Conservation (phyloP, 1,140 invertebrate species). For the Neuroterus valhalla region DNA sequence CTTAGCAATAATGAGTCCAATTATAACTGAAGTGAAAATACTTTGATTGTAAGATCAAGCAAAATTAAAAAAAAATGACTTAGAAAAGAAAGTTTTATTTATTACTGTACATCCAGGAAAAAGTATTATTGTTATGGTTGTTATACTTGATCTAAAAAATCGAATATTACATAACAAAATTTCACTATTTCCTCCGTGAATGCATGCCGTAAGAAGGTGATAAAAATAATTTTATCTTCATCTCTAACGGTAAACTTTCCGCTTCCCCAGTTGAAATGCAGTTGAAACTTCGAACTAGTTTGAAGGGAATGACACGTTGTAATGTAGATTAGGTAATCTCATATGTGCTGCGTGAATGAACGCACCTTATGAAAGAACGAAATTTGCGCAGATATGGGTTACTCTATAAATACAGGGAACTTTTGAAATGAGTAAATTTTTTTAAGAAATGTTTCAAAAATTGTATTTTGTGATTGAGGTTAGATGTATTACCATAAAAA, state of each 20-base stretch:
- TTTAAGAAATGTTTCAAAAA: too few relatives aligned
- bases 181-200: background rate
- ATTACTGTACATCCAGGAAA: background rate
- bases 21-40: background rate
- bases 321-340: background rate
- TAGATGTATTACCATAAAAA: too few relatives aligned
- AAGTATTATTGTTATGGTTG: background rate
- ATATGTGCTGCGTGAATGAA: slow-evolving; percentile 11
- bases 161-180: background rate
- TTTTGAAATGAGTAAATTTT: too few relatives aligned
- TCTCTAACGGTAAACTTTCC: slow-evolving; percentile 53
- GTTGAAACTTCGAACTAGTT: slow-evolving; percentile 39
- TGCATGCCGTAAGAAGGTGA: slow-evolving; percentile 35
- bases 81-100: background rate
- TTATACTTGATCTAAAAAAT: background rate
- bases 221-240: slow-evolving; percentile 44
- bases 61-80: background rate
- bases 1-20: background rate
- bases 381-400: too few relatives aligned
- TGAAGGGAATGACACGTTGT: background rate
- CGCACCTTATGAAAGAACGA: background rate
- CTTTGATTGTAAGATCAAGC: background rate
- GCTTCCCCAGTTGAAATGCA: slow-evolving; percentile 34
- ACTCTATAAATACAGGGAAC: too few relatives aligned
- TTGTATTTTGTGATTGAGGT: too few relatives aligned